Evolutionary conservation across 2,797 vertebrate genomes (phyloP).

Genomic region (Otus scops): DNA sequence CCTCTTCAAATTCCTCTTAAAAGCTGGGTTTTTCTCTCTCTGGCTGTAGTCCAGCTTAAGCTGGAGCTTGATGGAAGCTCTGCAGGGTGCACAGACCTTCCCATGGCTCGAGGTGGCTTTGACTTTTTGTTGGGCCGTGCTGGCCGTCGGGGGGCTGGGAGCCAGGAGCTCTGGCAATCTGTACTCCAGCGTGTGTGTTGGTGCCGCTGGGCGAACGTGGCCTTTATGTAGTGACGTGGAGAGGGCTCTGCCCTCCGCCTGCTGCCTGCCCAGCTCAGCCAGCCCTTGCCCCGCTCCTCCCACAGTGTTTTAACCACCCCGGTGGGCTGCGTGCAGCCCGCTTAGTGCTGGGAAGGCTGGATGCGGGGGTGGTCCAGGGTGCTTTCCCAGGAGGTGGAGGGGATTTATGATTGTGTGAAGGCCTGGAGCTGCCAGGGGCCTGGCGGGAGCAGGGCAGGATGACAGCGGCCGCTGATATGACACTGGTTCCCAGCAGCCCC

Average conservation of each 20-base stretch:
- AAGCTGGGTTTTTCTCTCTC: neutral
- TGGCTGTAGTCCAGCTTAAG: neutral
- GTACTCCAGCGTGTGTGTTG: rapidly evolving
- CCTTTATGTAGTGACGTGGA: rapidly evolving
- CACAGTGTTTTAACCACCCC: neutral
- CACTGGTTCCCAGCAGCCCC: neutral
- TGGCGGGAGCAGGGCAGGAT: rapidly evolving
- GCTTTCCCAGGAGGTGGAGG: neutral
- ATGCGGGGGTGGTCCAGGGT: neutral
- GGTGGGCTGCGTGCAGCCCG: neutral
- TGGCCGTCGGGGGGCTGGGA: neutral
- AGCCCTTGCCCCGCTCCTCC: neutral
- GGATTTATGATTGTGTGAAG: neutral
- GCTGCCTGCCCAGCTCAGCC: neutral
- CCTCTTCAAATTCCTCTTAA: neutral
- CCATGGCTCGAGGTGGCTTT: neutral
- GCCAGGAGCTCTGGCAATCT: neutral
- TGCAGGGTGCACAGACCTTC: neutral
- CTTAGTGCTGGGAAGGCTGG: neutral
- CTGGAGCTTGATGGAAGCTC: neutral
- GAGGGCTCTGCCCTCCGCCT: neutral
- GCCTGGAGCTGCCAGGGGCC: neutral
- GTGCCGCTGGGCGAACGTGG: rapidly evolving
- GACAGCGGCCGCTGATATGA: neutral
- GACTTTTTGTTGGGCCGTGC: neutral